Evolutionary conservation across 2,797 vertebrate genomes (phyloP), one percentile per base, ranked within the genome.

Genomic region (Oceanodroma leucorhoa): DNA sequence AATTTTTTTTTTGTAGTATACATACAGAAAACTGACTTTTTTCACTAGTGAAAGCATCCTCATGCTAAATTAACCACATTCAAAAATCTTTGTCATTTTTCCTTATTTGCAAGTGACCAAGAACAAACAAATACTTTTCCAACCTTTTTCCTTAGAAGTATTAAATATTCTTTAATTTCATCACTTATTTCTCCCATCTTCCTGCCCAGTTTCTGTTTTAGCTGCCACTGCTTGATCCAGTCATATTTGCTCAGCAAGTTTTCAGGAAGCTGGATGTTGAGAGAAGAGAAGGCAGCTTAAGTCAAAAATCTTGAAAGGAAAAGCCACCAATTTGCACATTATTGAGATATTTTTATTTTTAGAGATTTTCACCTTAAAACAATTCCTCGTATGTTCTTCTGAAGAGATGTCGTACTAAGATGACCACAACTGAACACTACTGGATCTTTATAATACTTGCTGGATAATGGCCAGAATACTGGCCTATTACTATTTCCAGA

Each of bases 191-290:
- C 98, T 97, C 97, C 97, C 92, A 46, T 95, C 95, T 84, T 97
- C 72, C 96, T 95, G 80, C 96, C 94, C 70, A 98, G 97, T 72
- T 97, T 98, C 76, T 97, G 97, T 73, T 99, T 99, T 90, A 99
- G 98, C 54, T 94, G 96, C 99, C 99, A 99, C 58, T 98, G 98
- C 77, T 98, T 98, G 87, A 99, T 98, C 98, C 99, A 98, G 62
- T 97, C 98, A n/a, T 99, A 98, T 85, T 94, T 98, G 61, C 95
- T 97, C 75, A 98, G 96, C 51, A 99, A 98, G 71, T 98, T 98
- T 89, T 98, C 98, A 36, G 98, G 98, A 93, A 99, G 97, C 99
- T 99, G 85, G 34, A 97, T 82, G 67, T 80, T 66, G 73, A 94
- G 34, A 97, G 96, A 97, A 78, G 94, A 78, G 87, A 75, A 85